Evolutionary conservation across 2,888 invertebrate species (phyloP), one percentile per base, ranked within the genome.

Genomic region (Diplazon laetatorius): DNA sequence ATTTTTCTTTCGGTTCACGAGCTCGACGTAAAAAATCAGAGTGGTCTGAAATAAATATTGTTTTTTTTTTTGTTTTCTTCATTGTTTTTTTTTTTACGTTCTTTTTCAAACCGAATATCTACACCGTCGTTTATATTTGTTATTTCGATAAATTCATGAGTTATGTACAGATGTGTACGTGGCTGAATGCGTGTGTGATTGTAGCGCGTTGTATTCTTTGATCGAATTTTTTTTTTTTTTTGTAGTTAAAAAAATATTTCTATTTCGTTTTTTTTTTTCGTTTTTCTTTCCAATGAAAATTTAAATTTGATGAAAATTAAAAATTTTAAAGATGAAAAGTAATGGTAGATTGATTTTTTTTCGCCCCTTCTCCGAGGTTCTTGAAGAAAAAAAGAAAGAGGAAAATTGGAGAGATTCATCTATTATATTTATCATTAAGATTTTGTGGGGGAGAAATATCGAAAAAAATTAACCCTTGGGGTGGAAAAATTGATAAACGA

Each of bases 21-120:
- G 52, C 75, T 78, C 65, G 78, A 76, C 76, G 76, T 81, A 73
- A 74, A n/a, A n/a, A 81, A 78, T 75, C 66, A 78, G 78, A 78
- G 74, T 75, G 70, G 65, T 68, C 65, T 72, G n/a, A n/a, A n/a
- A 55, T 72, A 50, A 46, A 62, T 59, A 59, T 59, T 37, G 12
- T 18, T 37, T 37, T 37, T 39, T 9, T 48, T 42, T 42, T 42
- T n/a, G 8, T 52, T 52, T 52, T 12, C n/a, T 42, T 42, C 4
- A 8, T 52, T 52, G 25, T 12, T 50, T 22, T 52, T 52, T n/a
- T 37, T 59, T 37, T 39, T 8, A 18, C n/a, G 12, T 42, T n/a
- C 14, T 52, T 52, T 52, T 12, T 50, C n/a, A 25, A 25, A 3
- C 63, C 63, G 50, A 59, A 52, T 68, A 71, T 75, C 52, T 70